Base-by-base conservation (phyloP, 2,797 vertebrate genomes). In the Scomberomorus guttatus region DNA sequence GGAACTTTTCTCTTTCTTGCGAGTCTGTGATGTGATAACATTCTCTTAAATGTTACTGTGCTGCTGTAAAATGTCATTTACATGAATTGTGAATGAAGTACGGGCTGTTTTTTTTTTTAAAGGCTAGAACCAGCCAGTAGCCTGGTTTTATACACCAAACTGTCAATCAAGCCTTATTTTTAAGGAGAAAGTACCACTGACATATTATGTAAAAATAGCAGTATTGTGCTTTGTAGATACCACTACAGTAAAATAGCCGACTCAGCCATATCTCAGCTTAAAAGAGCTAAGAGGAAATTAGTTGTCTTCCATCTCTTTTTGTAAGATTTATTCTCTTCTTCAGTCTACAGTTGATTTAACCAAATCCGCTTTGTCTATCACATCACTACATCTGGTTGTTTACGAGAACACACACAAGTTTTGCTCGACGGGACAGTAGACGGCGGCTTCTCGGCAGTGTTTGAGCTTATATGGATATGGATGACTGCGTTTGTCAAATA, bases 401-500 rank as follows among this genome's bases (percentile, higher is more conserved):
- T 79, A n/a, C 61, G 62, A 70, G 58, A 50, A 69, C 63, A 57
- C 60, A 20, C 48, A 14, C n/a, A n/a, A n/a, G n/a, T n/a, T n/a
- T n/a, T 27, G 60, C 51, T 44, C 27, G 13, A 52, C 27, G n/a
- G 37, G 42, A 52, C n/a, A 29, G 54, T 25, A 34, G 34, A 81
- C 48, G 69, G 73, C 62, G 50, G 69, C 34, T 76, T 63, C 60
- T 27, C 80, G 48, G 51, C 60, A 37, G 46, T 2, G 29, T 63
- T 13, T 57, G 66, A 54, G 62, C 51, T 76, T 65, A 64, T 50
- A 46, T 48, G 17, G 46, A 80, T 78, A 88, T 48, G 81, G 78
- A 58, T 72, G 80, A 71, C 46, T 70, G 63, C 20, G 3, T 78
- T 86, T 81, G 73, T 57, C 85, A 88, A 84, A 92, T 91, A 89